Evolutionary conservation across 2,113 vertebrate genomes (phyloP), one percentile per base, ranked within the genome.

Genomic region (Chaetops frenatus): DNA sequence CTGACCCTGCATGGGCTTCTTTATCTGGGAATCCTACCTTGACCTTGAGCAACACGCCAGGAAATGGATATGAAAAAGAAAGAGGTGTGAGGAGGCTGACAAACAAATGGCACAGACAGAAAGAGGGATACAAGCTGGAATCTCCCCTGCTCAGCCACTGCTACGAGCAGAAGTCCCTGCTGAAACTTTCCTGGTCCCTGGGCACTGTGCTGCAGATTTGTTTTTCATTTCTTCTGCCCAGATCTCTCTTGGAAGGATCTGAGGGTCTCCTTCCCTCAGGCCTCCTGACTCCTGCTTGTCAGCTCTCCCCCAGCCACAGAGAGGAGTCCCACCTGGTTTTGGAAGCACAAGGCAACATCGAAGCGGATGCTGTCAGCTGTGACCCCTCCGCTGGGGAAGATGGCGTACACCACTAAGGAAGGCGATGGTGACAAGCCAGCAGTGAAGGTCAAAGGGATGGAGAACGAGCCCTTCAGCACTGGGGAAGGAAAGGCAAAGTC

Each of bases 281-380:
- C 38, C 19, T 71, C 31, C n/a, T 76, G 19, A 42, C 3, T 72
- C 20, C 42, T 81, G 44, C 36, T 81, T 24, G 11, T 48, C 87
- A 85, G 36, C 53, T 66, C 44, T 90, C 19, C 13, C 24, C 2
- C 8, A 88, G 42, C 24, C 11, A 3, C 27, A 50, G 11, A 17
- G 44, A 3, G 36, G 47, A 61, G 44, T 51, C 90, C 97, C 81
- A 99, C 98, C 98, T 98, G 97, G 85, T 98, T 98, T 66, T 88
- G 90, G 82, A 99, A 99, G 92, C 98, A 99, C 91, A 98, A 98
- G 89, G 98, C 97, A 2, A 97, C 96, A 33, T 96, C 38, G 48
- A 99, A 98, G 19, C 47, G 94, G 21, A 73, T 90, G 79, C 90
- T 98, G 87, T 98, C 90, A 25, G 98, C 98, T 28, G 98, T 86